These are phyloP conservation scores for Pristionchus mayeri DNA, from an alignment of 2,888 invertebrate species.

Conservation along the genomic window DNA sequence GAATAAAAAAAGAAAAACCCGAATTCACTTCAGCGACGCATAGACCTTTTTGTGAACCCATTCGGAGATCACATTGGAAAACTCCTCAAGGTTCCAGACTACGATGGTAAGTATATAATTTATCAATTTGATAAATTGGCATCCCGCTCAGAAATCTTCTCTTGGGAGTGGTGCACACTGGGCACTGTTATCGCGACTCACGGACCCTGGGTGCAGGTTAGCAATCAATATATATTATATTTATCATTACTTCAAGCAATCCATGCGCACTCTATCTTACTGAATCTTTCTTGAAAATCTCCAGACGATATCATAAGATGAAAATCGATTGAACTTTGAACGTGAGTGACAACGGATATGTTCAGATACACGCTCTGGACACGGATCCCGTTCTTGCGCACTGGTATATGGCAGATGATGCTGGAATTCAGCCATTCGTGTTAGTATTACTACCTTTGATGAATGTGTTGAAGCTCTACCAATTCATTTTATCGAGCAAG, in stretches of 20 bases:
- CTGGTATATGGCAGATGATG: constrained; percentile 33
- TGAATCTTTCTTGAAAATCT: no score
- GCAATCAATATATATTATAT: not conserved
- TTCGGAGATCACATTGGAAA: constrained; percentile 12
- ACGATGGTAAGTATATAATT: constrained; percentile 4
- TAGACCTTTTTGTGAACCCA: not conserved
- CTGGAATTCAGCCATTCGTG: constrained; percentile 12
- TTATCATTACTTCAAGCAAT: no score
- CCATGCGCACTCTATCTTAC: no score
- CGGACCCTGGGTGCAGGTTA: constrained; percentile 24
- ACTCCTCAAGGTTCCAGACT: not conserved
- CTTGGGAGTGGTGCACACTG: constrained; percentile 1
- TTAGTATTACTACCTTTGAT: not conserved
- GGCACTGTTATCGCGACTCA: not conserved
- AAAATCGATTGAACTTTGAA: no score
- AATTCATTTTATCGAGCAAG: not conserved
- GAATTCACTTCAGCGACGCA: not conserved
- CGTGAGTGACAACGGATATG: no score
- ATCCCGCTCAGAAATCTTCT: not conserved
- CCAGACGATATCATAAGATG: no score
- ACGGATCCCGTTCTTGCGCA: constrained; percentile 19
- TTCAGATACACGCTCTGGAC: constrained; percentile 13
- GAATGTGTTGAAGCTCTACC: no score
- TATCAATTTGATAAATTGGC: not conserved
- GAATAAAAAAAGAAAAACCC: not conserved